Evolutionary conservation across 2,797 vertebrate genomes (phyloP).

Genomic region (Champsocephalus esox): DNA sequence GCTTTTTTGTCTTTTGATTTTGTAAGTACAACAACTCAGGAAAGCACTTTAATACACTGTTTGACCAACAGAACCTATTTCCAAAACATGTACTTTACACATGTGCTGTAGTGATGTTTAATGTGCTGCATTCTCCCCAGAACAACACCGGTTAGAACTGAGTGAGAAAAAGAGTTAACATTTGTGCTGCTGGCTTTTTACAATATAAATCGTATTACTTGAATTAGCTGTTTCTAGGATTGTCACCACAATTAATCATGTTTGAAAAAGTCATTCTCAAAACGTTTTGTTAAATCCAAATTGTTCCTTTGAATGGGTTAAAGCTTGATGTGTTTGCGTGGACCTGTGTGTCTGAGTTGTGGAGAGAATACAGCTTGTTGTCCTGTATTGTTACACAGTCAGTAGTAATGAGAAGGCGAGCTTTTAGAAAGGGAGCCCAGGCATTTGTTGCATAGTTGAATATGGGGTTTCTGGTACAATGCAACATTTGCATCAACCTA

Average conservation of each 20-base stretch:
- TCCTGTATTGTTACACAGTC: constrained; percentile 70
- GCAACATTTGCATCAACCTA: constrained; percentile 83
- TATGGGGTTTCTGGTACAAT: constrained; percentile 89
- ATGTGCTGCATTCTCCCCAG: constrained; percentile 90
- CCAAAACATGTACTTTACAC: constrained; percentile 93
- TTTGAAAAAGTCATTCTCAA: constrained; percentile 24
- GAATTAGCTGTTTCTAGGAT: constrained; percentile 61
- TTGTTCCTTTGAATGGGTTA: constrained; percentile 35
- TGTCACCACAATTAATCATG: constrained; percentile 74
- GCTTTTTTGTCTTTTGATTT: constrained; percentile 85
- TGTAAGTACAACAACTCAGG: constrained; percentile 92
- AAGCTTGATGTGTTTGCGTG: constrained; percentile 42
- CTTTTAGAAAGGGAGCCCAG: constrained; percentile 88
- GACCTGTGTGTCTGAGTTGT: constrained; percentile 68
- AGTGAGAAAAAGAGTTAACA: constrained; percentile 12
- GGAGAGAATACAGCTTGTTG: constrained; percentile 91
- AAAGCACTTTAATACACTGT: constrained; percentile 96
- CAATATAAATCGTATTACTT: constrained; percentile 26
- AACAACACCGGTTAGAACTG: constrained; percentile 75
- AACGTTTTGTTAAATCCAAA: constrained; percentile 25
- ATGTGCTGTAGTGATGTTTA: constrained; percentile 80
- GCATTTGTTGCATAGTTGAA: constrained; percentile 99
- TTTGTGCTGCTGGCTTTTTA: constrained; percentile 62
- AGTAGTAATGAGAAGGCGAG: constrained; percentile 84
- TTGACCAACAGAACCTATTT: constrained; percentile 92